Evolutionary conservation across 2,113 vertebrate species (phyloP).

Genomic region (Daphoenositta chrysoptera): DNA sequence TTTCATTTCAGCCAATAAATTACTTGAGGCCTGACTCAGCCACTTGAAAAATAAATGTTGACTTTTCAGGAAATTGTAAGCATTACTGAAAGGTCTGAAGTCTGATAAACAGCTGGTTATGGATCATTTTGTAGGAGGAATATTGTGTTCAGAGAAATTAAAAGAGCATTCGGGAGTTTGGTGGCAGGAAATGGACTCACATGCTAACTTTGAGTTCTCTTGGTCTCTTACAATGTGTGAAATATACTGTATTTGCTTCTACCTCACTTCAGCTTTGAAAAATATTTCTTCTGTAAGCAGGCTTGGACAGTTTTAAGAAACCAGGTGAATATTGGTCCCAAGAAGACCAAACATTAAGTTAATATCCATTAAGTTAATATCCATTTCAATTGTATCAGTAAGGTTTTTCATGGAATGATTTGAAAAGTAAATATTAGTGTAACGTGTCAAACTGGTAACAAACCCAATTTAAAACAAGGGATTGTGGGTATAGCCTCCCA

Average conservation of each 20-base stretch:
- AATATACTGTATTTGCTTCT: not conserved
- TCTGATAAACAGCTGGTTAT: not conserved
- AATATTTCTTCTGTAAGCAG: not conserved
- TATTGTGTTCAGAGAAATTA: not conserved
- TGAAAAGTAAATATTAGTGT: not conserved
- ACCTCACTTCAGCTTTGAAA: not conserved
- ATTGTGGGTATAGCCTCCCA: not conserved
- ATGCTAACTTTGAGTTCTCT: not conserved
- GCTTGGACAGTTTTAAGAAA: not conserved
- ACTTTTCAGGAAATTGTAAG: constrained; percentile 30
- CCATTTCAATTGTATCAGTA: not conserved
- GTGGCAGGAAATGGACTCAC: not conserved
- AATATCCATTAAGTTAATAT: not conserved
- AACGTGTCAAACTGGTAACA: not conserved
- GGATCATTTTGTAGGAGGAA: not conserved
- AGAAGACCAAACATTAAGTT: not conserved
- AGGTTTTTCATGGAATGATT: not conserved
- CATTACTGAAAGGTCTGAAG: not conserved
- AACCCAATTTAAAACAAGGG: not conserved
- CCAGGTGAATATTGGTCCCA: not conserved
- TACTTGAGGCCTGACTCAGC: not conserved
- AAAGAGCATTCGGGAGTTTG: not conserved
- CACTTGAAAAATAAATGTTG: constrained; percentile 6
- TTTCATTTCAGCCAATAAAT: constrained; percentile 25
- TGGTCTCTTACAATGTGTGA: not conserved